Evolutionary conservation across 2,113 vertebrate genomes (phyloP).

Genomic region (Gallinago undulata): DNA sequence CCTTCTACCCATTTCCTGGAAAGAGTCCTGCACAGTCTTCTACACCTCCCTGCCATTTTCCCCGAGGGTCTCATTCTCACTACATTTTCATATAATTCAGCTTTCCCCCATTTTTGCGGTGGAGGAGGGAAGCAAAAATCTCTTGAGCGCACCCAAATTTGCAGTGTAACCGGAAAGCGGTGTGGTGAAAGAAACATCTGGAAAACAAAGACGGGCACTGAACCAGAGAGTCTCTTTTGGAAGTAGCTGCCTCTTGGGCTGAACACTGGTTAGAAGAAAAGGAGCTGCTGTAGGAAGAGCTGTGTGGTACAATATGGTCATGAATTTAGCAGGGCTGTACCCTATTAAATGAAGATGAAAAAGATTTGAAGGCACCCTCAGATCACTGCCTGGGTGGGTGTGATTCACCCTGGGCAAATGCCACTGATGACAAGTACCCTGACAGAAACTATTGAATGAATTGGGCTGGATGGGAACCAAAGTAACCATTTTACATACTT

Average conservation of each 20-base stretch:
- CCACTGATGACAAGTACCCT: constrained; percentile 10
- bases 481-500: background rate
- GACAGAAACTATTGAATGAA: constrained; percentile 45
- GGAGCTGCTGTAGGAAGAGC: background rate
- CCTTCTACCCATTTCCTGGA: constrained; percentile 47
- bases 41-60: background rate
- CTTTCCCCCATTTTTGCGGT: background rate
- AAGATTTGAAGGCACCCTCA: background rate
- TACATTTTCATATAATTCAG: background rate
- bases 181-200: background rate
- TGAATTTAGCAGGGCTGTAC: background rate
- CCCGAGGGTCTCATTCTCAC: background rate
- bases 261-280: background rate
- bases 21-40: background rate
- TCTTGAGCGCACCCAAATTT: background rate
- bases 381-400: background rate
- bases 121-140: background rate
- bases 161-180: background rate
- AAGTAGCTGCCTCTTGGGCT: background rate
- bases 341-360: constrained; percentile 22
- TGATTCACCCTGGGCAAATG: constrained; percentile 36
- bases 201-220: background rate
- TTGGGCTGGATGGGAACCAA: constrained; percentile 27
- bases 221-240: background rate
- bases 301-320: background rate